Percentiles rank a stretch among this genome's conserved stretches.
Evolutionary conservation across 1,140 invertebrate species (phyloP).

Genomic region (Brachionus angularis): DNA sequence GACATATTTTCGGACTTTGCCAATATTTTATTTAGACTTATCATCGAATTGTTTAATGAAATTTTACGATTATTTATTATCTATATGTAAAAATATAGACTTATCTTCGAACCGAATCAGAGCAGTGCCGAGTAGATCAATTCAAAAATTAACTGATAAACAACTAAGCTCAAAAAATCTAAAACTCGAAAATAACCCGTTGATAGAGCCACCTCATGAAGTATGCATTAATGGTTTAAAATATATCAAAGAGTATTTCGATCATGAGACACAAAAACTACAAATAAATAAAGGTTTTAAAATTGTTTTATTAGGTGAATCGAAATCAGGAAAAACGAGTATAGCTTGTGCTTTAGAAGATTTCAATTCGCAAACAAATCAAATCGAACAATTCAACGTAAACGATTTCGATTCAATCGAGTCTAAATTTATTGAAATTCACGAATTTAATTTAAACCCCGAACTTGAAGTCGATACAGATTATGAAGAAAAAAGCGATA

Average conservation of each 20-base stretch:
- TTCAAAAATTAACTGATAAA: conserved; percentile 2
- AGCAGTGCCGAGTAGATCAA: background rate
- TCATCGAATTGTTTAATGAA: conserved; percentile 19
- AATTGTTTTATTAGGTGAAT: conserved; percentile 6
- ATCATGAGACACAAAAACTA: conserved; percentile 20
- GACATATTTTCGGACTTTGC: conserved; percentile 17
- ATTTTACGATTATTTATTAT: background rate
- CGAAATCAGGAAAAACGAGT: conserved; percentile 38
- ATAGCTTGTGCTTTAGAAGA: conserved; percentile 14
- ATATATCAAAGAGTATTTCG: conserved; percentile 34
- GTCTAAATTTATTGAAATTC: conserved; percentile 41
- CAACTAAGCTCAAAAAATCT: conserved; percentile 7
- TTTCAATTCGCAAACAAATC: conserved; percentile 1
- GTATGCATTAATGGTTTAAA: conserved; percentile 20
- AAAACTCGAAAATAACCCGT: conserved; percentile 4
- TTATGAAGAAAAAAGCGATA: background rate
- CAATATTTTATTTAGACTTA: conserved; percentile 33
- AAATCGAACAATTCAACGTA: conserved; percentile 3
- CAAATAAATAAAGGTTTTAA: conserved; percentile 38
- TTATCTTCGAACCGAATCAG: background rate
- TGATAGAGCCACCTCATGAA: conserved; percentile 9
- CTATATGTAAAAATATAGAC: background rate
- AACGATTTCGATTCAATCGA: background rate
- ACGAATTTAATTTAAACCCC: conserved; percentile 22
- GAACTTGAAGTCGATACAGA: background rate